Evolutionary conservation across 1,140 invertebrate species (phyloP), one percentile per base, ranked within the genome.

Genomic region (Hylaeus volcanicus): DNA sequence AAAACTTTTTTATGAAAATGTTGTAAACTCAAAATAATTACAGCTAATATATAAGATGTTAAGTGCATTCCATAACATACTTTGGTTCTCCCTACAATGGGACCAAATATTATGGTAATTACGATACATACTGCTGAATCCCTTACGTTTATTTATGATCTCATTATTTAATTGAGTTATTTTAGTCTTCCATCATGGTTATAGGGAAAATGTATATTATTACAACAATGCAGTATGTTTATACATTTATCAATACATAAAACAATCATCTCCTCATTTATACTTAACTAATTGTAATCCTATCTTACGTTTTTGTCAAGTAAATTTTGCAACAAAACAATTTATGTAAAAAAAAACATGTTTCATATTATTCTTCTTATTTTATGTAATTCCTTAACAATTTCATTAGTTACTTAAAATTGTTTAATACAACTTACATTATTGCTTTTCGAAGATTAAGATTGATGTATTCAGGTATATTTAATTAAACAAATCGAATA

Each of bases 161-260:
- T 81, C 74, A 79, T 70, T 66, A 55, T 37, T 66, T 74, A 69
- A 71, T 71, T 79, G 51, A 74, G 51, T 81, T 79, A 43, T 56
- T 26, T 8, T 80, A 68, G 79, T 86, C 85, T 86, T 86, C 84
- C 84, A 76, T 68, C 45, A 37, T 56, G 15, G 74, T 79, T 60
- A 60, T 55, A 55, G 43, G 15, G 39, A 56, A 15, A 71, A 66
- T 63, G 41, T 70, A 70, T 74, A 74, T 84, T 81, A n/a, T 69
- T 43, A 55, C n/a, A 14, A 55, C 53, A n/a, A 68, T 55, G 8
- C 73, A 81, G 65, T 39, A 6, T 58, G 43, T 75, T 63, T 68
- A 37, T 68, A 66, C 48, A 11, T 51, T 5, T 51, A 51, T 63
- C 39, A 48, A 43, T 43, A 69, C 15, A 11, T 82, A 53, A 73